Evolutionary conservation across 2,113 vertebrate genomes (phyloP).

Genomic region (Chaetodon trifascialis): DNA sequence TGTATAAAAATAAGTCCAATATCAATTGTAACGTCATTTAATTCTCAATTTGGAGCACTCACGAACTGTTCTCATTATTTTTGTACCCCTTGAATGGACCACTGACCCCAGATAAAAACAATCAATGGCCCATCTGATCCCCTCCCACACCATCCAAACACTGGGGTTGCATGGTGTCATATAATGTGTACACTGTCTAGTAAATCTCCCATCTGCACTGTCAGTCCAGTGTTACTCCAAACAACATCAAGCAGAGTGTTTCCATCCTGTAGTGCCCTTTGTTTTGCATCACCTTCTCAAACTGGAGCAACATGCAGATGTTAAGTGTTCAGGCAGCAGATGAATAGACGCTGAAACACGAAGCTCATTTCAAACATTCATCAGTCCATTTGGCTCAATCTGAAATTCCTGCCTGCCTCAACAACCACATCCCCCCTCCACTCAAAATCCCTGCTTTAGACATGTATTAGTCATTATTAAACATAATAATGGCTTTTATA

Average conservation of each 20-base stretch:
- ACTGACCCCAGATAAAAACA: background rate
- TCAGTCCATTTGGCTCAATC: slow-evolving; percentile 64
- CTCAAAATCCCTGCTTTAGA: slow-evolving; percentile 46
- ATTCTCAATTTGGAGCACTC: too few species aligned
- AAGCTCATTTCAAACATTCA: slow-evolving; percentile 67
- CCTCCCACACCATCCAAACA: background rate
- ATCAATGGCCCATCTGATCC: background rate
- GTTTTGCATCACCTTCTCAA: slow-evolving; percentile 13
- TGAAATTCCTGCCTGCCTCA: slow-evolving; percentile 35
- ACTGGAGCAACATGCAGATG: slow-evolving; percentile 15
- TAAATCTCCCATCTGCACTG: background rate
- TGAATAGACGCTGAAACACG: slow-evolving; percentile 52
- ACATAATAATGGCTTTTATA: slow-evolving; percentile 87
- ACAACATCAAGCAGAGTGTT: background rate
- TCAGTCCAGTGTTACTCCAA: background rate
- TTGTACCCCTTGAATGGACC: background rate
- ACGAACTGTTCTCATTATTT: background rate
- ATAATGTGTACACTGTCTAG: background rate
- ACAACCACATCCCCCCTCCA: slow-evolving; percentile 26
- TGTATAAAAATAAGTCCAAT: too few species aligned
- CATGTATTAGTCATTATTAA: slow-evolving; percentile 87
- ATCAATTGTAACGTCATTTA: background rate
- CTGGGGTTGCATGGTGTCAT: too few species aligned
- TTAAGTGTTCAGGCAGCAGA: slow-evolving; percentile 24
- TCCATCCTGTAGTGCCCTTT: background rate